phyloP scores from a whole-genome alignment of 2,888 invertebrate genomes.

The Agrypnus murinus region DNA sequence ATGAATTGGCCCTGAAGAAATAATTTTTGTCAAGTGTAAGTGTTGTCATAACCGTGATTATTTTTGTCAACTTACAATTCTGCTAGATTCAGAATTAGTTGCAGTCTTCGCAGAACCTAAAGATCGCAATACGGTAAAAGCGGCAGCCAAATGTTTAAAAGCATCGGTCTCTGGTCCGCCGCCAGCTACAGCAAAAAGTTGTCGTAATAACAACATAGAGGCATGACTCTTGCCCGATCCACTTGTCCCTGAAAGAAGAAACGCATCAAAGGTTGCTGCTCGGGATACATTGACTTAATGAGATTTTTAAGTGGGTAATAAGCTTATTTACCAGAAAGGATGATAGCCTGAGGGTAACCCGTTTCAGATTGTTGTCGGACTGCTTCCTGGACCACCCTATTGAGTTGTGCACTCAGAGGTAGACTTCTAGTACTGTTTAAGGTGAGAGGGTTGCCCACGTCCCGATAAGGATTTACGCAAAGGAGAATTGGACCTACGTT shows the following conservation, averaged over 20 bases:
- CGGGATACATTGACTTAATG: slow-evolving; percentile 40
- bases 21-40: too few relatives aligned
- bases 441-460: slow-evolving; percentile 90
- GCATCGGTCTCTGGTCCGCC: slow-evolving; percentile 97
- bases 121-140: slow-evolving; percentile 94
- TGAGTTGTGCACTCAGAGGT: slow-evolving; percentile 85
- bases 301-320: slow-evolving; percentile 42
- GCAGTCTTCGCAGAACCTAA: slow-evolving; percentile 93
- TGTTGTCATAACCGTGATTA: too few relatives aligned
- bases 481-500: slow-evolving; percentile 94
- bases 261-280: slow-evolving; percentile 44
- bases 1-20: slow-evolving; percentile 89
- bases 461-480: slow-evolving; percentile 91
- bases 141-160: slow-evolving; percentile 95
- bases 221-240: slow-evolving; percentile 96
- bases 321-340: slow-evolving; percentile 82
- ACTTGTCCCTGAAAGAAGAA: slow-evolving; percentile 79
- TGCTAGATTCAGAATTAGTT: slow-evolving; percentile 93
- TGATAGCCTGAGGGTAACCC: slow-evolving; percentile 96
- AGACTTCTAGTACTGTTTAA: slow-evolving; percentile 83
- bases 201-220: slow-evolving; percentile 91
- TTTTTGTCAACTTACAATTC: slow-evolving; percentile 80
- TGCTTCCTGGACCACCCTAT: slow-evolving; percentile 92
- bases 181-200: slow-evolving; percentile 94
- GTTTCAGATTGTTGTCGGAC: slow-evolving; percentile 95